phyloP scores from a whole-genome alignment of 2,888 invertebrate genomes.

The Eupelmus urozonus region DNA sequence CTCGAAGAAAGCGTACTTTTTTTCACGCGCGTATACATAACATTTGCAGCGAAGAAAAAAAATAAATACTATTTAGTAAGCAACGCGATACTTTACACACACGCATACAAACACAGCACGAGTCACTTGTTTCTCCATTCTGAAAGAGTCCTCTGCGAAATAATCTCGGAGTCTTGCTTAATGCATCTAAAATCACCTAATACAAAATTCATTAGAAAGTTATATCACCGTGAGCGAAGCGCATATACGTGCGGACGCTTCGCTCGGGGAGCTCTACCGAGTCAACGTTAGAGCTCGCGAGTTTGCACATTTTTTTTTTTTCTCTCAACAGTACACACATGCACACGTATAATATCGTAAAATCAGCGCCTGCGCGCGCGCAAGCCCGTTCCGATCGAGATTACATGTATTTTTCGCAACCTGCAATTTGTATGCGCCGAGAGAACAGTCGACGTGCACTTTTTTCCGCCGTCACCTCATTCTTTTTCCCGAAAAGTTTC shows the following conservation, averaged over 20 bases:
- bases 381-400: conserved; percentile 61
- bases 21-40: neutral
- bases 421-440: too few species aligned
- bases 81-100: conserved; percentile 33
- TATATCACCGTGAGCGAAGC: conserved; percentile 72
- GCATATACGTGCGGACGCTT: too few species aligned
- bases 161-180: conserved; percentile 42
- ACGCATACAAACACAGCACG: too few species aligned
- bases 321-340: neutral
- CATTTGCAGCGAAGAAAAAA: conserved; percentile 28
- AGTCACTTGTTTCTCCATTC: conserved; percentile 42
- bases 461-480: too few species aligned
- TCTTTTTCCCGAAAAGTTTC: neutral
- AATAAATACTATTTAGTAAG: conserved; percentile 59
- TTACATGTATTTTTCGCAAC: conserved; percentile 51
- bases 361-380: conserved; percentile 50
- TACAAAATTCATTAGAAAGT: conserved; percentile 68
- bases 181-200: conserved; percentile 59
- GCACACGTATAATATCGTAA: conserved; percentile 41
- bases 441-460: too few species aligned
- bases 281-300: too few species aligned
- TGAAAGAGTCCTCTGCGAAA: conserved; percentile 16
- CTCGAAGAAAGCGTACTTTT: neutral
- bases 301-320: conserved; percentile 59
- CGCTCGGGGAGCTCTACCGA: conserved; percentile 68